These are phyloP conservation scores for Sinocyclocheilus maitianheensis DNA, from an alignment of 2,113 vertebrate species.

Conservation along the genomic window DNA sequence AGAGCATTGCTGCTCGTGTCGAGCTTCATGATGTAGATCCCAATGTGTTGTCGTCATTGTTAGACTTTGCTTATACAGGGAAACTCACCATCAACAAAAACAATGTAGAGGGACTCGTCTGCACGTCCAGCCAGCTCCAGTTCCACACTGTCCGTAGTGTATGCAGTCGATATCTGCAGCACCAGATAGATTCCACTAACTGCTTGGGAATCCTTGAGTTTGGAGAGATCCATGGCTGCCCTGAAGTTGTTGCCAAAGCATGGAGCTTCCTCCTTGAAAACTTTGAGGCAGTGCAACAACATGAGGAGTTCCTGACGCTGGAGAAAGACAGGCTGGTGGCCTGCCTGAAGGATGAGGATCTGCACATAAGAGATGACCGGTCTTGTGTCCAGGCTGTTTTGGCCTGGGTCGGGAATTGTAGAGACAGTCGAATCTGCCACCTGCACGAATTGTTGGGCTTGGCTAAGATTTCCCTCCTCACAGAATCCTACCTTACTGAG, in stretches of 20 bases:
- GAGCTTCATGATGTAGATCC: constrained; percentile 89
- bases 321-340: constrained; percentile 78
- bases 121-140: constrained; percentile 86
- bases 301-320: constrained; percentile 89
- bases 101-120: constrained; percentile 88
- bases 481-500: constrained; percentile 80
- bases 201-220: constrained; percentile 96
- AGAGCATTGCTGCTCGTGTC: constrained; percentile 88
- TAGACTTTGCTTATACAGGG: constrained; percentile 94
- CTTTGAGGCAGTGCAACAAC: constrained; percentile 85
- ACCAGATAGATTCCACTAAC: constrained; percentile 93
- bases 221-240: constrained; percentile 88
- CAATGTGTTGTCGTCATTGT: constrained; percentile 71
- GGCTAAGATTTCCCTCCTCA: constrained; percentile 77
- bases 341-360: constrained; percentile 83
- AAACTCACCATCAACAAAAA: constrained; percentile 91
- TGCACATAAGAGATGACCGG: constrained; percentile 84
- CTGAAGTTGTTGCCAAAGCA: constrained; percentile 91
- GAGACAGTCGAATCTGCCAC: constrained; percentile 73
- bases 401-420: constrained; percentile 84
- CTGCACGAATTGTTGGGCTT: constrained; percentile 83
- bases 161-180: constrained; percentile 92
- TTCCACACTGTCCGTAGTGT: constrained; percentile 87
- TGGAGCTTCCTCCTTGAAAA: constrained; percentile 92
- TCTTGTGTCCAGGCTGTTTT: constrained; percentile 84